These are phyloP conservation scores for Turnix velox DNA, from an alignment of 2,113 vertebrate genomes.

Conservation along the genomic window DNA sequence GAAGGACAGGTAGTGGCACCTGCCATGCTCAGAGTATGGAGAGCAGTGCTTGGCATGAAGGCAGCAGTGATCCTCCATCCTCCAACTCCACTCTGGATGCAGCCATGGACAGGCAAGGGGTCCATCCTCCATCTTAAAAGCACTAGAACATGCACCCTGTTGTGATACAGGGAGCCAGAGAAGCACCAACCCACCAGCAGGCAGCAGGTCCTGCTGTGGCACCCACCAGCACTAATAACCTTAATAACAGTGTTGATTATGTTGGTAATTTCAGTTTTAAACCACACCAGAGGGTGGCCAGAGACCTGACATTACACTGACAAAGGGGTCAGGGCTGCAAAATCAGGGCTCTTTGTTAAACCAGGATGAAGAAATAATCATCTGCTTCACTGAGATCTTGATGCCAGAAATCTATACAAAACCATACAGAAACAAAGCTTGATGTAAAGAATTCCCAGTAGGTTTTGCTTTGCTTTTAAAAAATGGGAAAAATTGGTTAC, in stretches of 20 bases:
- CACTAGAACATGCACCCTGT: too few species aligned
- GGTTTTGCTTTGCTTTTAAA: too few species aligned
- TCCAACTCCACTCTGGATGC: too few species aligned
- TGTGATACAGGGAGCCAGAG: not conserved
- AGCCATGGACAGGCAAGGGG: not conserved
- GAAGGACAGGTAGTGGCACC: not conserved
- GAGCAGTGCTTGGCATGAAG: fast-evolving
- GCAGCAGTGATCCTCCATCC: not conserved
- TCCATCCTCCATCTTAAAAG: not conserved
- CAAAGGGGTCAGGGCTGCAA: not conserved
- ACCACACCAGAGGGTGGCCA: not conserved
- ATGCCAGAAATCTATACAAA: too few species aligned
- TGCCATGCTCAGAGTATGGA: fast-evolving
- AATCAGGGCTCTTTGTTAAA: not conserved
- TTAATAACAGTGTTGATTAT: fast-evolving
- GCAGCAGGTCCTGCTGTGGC: not conserved
- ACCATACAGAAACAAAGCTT: too few species aligned
- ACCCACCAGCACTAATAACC: not conserved
- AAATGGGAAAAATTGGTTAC: too few species aligned
- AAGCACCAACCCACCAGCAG: not conserved
- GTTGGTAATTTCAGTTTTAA: not conserved
- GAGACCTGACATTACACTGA: not conserved
- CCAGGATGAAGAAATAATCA: not conserved
- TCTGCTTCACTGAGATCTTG: too few species aligned
- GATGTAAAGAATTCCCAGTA: too few species aligned